These are phyloP conservation scores for Thelaira solivaga DNA, from an alignment of 2,888 invertebrate genomes.

Conservation along the genomic window DNA sequence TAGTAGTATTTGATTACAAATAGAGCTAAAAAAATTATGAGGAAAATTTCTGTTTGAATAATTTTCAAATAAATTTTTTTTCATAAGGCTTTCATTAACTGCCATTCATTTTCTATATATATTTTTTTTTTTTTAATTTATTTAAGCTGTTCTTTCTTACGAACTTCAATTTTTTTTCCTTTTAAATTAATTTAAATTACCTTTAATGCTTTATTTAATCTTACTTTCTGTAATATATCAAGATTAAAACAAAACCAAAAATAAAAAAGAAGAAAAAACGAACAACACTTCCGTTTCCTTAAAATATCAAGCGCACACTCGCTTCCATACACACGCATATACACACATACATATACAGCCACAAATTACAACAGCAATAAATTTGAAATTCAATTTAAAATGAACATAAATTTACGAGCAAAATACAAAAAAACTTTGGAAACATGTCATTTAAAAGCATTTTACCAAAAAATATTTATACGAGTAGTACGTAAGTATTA, in stretches of 20 bases:
- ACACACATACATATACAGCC: conserved; percentile 39
- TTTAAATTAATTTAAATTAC: conserved; percentile 53
- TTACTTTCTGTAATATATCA: conserved; percentile 42
- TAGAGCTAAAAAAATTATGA: too few species aligned
- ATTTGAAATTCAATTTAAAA: conserved; percentile 77
- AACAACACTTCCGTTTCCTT: conserved; percentile 59
- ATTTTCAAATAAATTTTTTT: too few species aligned
- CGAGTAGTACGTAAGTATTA: too few species aligned
- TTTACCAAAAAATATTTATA: conserved; percentile 66
- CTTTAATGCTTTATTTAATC: conserved; percentile 53
- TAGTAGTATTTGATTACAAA: too few species aligned
- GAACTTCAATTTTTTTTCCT: background rate
- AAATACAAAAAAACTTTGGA: conserved; percentile 70
- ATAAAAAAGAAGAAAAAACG: conserved; percentile 29
- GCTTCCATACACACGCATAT: background rate
- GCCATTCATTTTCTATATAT: too few species aligned
- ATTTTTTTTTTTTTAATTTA: background rate
- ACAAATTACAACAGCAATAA: conserved; percentile 73
- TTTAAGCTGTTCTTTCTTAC: too few species aligned
- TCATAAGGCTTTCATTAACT: too few species aligned
- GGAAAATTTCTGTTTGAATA: too few species aligned
- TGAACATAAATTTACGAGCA: conserved; percentile 74
- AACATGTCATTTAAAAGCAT: conserved; percentile 77
- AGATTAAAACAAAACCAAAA: conserved; percentile 52
- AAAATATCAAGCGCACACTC: conserved; percentile 16